Conservation (phyloP, 2,113 vertebrate species). For the Peromyscus leucopus region DNA sequence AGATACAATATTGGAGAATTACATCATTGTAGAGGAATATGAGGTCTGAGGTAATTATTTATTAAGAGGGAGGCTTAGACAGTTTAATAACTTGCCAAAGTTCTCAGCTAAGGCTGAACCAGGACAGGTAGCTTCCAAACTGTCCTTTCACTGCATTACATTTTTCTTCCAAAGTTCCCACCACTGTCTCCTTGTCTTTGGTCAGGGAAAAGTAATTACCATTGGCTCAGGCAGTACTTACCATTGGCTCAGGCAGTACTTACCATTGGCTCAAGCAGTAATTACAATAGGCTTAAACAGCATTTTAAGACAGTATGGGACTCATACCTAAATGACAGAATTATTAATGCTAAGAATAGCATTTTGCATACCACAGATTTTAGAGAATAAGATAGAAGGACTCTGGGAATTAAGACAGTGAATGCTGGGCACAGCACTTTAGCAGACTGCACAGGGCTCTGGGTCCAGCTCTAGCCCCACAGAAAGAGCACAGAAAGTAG, state of each 20-base stretch:
- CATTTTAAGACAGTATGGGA: neutral
- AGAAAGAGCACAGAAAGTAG: neutral
- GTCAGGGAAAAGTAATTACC: neutral
- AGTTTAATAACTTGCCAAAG: neutral
- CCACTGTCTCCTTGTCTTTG: neutral
- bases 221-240: neutral
- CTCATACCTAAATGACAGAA: neutral
- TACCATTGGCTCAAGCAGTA: neutral
- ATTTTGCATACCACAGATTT: neutral
- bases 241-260: neutral
- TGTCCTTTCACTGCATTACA: too few relatives aligned
- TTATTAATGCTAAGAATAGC: neutral
- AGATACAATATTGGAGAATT: neutral
- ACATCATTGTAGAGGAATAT: neutral
- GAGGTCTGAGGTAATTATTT: conserved; percentile 7
- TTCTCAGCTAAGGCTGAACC: neutral
- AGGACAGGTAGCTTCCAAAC: neutral
- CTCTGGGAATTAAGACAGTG: too few relatives aligned
- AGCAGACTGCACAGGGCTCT: neutral
- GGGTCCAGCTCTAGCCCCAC: rapidly evolving
- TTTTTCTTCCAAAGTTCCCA: neutral
- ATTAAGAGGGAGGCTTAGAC: neutral
- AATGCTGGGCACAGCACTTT: rapidly evolving
- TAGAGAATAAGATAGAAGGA: neutral
- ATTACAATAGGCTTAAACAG: neutral